Evolutionary conservation across 2,888 invertebrate species (phyloP), one percentile per base, ranked within the genome.

Genomic region (Stenichneumon culpator): DNA sequence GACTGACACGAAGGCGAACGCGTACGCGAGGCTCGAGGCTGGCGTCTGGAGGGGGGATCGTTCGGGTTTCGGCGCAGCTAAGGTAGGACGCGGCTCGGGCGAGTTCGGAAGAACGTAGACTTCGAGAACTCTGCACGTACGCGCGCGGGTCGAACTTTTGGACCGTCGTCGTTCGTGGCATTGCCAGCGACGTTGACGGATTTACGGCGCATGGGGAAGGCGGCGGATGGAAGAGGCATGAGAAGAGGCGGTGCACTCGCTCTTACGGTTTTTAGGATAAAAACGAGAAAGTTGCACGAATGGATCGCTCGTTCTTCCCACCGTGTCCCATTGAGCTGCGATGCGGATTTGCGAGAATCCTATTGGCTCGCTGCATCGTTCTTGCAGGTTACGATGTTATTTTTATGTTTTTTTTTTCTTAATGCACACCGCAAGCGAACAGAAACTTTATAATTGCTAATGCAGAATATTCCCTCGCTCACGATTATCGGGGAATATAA

Each of bases 1-100:
- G 70, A 86, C 75, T 82, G 85, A 86, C 79, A 86, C 85, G 82
- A 84, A 80, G 67, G 72, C 74, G 75, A 73, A 72, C 72, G 75
- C 82, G 85, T 63, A 60, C 74, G 74, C 47, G 74, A 50, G 47
- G 7, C 54, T 22, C 3, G 22, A 7, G 9, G 11, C 63, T 50
- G 47, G 50, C 25, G 44, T 28, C 16, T 28, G 5, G 74, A 47
- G 74, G 63, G 47, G 36, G 47, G n/a, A 39, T 28, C 52, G 54
- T 72, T 72, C 72, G 72, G 72, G 2, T 36, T 54, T 54, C 22
- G 39, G 72, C 54, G 54, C 19, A 54, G 69, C 69, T 28, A 32
- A 9, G 19, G 19, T 72, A 7, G 22, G 19, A n/a, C 47, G 28
- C 52, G 28, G 39, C 9, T 73, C 72, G 72, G 72, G 25, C 25